Evolutionary conservation across 2,113 vertebrate species (phyloP), one percentile per base, ranked within the genome.

Genomic region (Nothoprocta perdicaria): DNA sequence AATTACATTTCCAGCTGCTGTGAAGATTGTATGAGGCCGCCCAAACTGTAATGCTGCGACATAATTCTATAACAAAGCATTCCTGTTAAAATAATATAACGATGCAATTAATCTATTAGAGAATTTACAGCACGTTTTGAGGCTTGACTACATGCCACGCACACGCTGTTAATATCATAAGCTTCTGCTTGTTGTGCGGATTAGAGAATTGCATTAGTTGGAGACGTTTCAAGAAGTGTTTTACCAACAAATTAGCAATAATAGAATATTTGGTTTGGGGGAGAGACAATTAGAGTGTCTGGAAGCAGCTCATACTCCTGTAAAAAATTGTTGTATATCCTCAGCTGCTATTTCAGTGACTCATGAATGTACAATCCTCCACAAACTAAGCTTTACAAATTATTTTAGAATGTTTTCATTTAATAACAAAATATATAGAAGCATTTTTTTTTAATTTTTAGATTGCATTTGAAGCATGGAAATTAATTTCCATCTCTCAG

Each of bases 1-100:
- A 94, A 96, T 97, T 95, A 76, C 74, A 88, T 90, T 96, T 96
- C 92, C 95, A 97, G 92, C 91, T 96, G 85, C 95, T 95, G 13
- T 90, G 95, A 96, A 89, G 74, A 95, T 93, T 90, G 62, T 88
- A 46, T 4, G 43, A 96, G 94, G 77, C 94, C 12, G 53, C 82
- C 62, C 85, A 74, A 88, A 93, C 66, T 84, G 21, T 74, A 92
- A 73, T 71, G 79, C 86, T 77, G 40, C 4, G 1, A 55, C 43
- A 60, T 93, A 71, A 43, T 89, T 97, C 87, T 92, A 46, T 66
- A 94, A 46, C 90, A 88, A 69, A 84, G 35, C 60, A 58, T 94
- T 96, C 52, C 38, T 83, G 17, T 85, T 71, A 74, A 74, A 77
- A 86, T 78, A 80, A 78, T 85, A 40, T 40, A 63, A 73, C 45